Conservation (phyloP, 2,888 invertebrate species). For the Ischnura elegans region DNA sequence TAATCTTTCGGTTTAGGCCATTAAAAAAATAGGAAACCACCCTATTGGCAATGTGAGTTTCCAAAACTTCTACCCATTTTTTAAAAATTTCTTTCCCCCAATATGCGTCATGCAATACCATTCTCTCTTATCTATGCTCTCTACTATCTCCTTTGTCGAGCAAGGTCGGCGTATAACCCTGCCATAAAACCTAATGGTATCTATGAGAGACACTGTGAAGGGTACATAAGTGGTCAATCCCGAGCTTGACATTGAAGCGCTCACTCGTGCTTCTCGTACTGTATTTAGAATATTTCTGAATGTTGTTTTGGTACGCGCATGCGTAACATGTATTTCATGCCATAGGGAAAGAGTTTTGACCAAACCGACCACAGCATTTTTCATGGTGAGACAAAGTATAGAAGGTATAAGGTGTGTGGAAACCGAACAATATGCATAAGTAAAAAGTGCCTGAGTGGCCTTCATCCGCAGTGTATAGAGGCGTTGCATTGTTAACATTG, state of each 20-base stretch:
- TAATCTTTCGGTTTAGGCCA: no score
- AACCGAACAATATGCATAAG: not conserved
- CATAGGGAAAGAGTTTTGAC: not conserved
- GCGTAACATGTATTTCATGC: not conserved
- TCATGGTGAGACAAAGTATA: not conserved
- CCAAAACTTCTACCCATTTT: no score
- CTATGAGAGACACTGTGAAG: no score
- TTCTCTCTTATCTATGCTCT: no score
- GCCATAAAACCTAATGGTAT: not conserved
- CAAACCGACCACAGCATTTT: conserved; percentile 13
- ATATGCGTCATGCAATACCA: no score
- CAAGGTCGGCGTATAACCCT: not conserved
- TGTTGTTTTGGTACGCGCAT: not conserved
- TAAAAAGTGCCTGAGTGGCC: not conserved
- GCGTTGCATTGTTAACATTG: no score
- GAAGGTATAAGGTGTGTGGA: not conserved
- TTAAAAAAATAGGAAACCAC: no score
- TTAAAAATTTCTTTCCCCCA: no score
- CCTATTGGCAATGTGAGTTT: no score
- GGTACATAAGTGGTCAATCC: not conserved
- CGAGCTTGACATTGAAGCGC: not conserved
- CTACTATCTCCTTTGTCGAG: not conserved
- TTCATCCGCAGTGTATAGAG: not conserved
- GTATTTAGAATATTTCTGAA: not conserved
- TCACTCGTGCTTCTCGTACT: not conserved